Conservation (phyloP, 2,113 vertebrate species). For the Xenopus borealis region DNA sequence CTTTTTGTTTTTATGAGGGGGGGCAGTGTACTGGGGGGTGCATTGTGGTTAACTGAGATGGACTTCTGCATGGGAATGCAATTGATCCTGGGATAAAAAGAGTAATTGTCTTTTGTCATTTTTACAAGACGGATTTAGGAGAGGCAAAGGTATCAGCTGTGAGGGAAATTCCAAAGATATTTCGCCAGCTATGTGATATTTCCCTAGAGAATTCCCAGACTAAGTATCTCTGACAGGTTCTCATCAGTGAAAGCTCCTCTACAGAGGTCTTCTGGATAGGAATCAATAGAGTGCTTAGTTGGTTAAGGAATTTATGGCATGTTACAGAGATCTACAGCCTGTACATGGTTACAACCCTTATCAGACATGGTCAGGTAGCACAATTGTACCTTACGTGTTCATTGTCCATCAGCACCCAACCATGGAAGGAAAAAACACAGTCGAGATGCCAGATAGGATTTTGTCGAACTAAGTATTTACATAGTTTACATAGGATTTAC, state of each 20-base stretch:
- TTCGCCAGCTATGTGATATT: constrained; percentile 40
- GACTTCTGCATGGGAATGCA: constrained; percentile 7
- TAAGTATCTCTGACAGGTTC: constrained; percentile 29
- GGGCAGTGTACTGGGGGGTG: too few species aligned
- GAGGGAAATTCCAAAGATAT: constrained; percentile 44
- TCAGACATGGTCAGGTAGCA: not conserved
- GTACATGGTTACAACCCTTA: constrained; percentile 5
- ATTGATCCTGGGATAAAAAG: constrained; percentile 29
- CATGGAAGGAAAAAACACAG: too few species aligned
- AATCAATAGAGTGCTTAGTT: constrained; percentile 37
- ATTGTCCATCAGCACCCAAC: too few species aligned
- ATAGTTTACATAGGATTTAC: too few species aligned
- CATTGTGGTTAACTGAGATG: not conserved
- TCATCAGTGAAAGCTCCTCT: constrained; percentile 28
- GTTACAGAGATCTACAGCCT: constrained; percentile 20
- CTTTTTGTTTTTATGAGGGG: not conserved
- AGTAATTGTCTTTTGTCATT: constrained; percentile 45
- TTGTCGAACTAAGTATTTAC: too few species aligned
- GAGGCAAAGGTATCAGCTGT: constrained; percentile 43
- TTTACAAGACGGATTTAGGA: constrained; percentile 38
- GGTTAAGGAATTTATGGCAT: constrained; percentile 33
- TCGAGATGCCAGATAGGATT: too few species aligned
- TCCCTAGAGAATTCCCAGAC: constrained; percentile 40
- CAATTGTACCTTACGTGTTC: not conserved
- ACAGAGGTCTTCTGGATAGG: constrained; percentile 20